Conservation (phyloP, 2,113 vertebrate genomes). For the Kryptolebias marmoratus region DNA sequence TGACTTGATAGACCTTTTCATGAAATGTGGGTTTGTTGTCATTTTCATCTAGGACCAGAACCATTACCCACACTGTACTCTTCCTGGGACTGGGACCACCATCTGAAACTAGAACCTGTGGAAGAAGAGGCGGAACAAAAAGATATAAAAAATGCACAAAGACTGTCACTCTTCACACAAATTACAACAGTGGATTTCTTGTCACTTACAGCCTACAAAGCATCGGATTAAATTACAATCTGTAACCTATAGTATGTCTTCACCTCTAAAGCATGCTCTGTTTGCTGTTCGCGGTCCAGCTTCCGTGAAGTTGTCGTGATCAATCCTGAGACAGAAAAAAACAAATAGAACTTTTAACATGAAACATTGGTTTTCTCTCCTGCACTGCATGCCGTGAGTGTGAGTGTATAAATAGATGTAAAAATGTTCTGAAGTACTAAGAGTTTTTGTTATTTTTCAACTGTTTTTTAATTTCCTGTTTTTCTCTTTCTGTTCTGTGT, state of each 20-base stretch:
- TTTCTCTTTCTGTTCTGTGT: no score
- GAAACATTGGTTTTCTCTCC: no score
- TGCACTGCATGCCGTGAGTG: no score
- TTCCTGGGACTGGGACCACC: slow-evolving; percentile 87
- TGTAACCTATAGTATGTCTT: slow-evolving; percentile 24
- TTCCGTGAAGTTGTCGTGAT: slow-evolving; percentile 94
- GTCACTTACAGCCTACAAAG: background rate
- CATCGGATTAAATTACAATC: background rate
- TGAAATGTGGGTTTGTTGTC: slow-evolving; percentile 96
- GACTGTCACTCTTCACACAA: background rate
- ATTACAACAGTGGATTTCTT: background rate
- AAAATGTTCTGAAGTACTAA: no score
- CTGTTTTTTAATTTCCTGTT: no score
- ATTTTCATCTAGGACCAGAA: slow-evolving; percentile 94
- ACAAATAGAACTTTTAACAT: background rate
- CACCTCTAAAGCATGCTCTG: slow-evolving; percentile 95
- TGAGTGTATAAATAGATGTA: no score
- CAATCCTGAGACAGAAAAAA: slow-evolving; percentile 82
- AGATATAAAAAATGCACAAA: background rate
- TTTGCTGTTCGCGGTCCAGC: slow-evolving; percentile 94
- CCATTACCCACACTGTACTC: slow-evolving; percentile 91
- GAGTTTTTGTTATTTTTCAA: no score
- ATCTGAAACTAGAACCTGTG: slow-evolving; percentile 91
- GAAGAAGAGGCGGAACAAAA: background rate
- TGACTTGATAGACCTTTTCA: slow-evolving; percentile 95